These are phyloP conservation scores for Manis javanica DNA, from an alignment of 2,797 vertebrate genomes.

Conservation along the genomic window DNA sequence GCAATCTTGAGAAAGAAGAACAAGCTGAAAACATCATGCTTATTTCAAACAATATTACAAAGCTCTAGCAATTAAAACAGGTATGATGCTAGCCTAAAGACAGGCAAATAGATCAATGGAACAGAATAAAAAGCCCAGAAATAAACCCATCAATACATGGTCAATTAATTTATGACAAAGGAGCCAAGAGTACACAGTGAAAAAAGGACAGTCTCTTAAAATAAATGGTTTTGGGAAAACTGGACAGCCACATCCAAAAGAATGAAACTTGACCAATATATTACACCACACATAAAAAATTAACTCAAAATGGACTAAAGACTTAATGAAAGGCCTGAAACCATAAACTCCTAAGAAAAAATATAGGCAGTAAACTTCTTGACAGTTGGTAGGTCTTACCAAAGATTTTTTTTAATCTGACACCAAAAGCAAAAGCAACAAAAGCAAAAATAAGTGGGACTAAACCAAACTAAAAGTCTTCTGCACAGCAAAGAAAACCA, in stretches of 20 bases:
- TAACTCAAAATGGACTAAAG: neutral
- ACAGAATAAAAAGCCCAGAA: neutral
- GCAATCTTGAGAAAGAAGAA: neutral
- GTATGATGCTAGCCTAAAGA: neutral
- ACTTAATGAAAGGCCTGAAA: neutral
- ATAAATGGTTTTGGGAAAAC: neutral
- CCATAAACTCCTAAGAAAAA: neutral
- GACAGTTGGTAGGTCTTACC: neutral
- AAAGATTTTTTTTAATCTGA: neutral
- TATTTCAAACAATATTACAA: neutral
- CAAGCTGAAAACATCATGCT: neutral
- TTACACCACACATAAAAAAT: neutral
- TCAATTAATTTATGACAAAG: neutral
- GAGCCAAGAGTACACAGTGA: neutral
- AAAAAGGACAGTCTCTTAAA: neutral
- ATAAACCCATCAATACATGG: neutral
- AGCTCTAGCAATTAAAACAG: neutral
- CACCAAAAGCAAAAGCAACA: neutral
- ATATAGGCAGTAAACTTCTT: neutral
- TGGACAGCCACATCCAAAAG: neutral
- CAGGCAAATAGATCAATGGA: neutral
- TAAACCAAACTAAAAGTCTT: neutral
- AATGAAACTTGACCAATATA: neutral
- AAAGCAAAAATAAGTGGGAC: neutral
- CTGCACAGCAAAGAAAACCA: neutral